Base-by-base conservation (phyloP, 2,113 vertebrate genomes). In the Lanius ludovicianus region DNA sequence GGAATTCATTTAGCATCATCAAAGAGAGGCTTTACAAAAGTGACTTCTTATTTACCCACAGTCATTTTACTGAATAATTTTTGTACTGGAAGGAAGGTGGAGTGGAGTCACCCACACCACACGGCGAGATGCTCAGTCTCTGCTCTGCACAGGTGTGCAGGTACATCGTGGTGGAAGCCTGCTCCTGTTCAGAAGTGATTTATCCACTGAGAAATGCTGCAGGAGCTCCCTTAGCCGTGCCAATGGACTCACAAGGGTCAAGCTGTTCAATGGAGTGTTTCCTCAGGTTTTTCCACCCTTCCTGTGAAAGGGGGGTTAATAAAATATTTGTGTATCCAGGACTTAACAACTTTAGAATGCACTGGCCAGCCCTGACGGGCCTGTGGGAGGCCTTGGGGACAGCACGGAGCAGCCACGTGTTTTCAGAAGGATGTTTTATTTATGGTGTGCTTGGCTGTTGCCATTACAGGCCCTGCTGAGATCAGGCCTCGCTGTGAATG, bases 1-100 rank as follows among this genome's bases (percentile, higher is more conserved):
- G 95, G 92, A 90, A 95, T 86, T 93, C 90, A 79, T 94, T 95
- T 90, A 92, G 39, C 88, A 76, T 76, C 90, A 71, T 93, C 94
- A 83, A 65, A 91, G 90, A 80, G 85, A 86, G 46, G 55, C 70
- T 95, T 93, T 80, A 86, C 83, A 67, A 31, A 73, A 95, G 55
- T 42, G 79, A 93, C 67, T 78, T 77, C 63, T 86, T 90, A 84
- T 81, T 95, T 94, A 92, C 70, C 71, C 92, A 65, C 49, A 62
- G 88, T 55, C 11, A 85, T 92, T 92, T 86, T 25, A 55, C 46
- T 49, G 37, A 93, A 91, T 37, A 56, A 77, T 88, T 69, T 80
- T 37, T 73, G 42, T 33, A 17, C 75, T 80, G 55, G 75, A 13
- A 70, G 82, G 44, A 80, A 87, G 63, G 85, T 81, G 88, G 24